A percentile compares a stretch with the other conserved stretches of the same genome.
Evolutionary conservation across 23 tunicate species (phyloP).

Genomic region (Styela clava): DNA sequence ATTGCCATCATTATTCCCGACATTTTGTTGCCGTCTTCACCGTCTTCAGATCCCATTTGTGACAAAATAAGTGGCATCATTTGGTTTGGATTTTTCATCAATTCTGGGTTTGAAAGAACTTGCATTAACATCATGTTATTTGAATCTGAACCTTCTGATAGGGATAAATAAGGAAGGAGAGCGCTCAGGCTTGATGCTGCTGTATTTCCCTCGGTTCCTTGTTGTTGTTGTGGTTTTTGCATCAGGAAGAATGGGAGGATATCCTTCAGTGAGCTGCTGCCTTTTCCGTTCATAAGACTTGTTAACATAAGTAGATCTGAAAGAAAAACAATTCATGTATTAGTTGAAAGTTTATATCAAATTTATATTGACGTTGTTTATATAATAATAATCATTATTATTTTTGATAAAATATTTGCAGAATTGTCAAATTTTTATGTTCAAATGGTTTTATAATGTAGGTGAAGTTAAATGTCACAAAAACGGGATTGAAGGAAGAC

Average conservation of each 20-base stretch:
- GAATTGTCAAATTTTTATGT: too few species aligned
- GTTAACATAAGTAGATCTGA: background rate
- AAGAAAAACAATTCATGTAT: too few species aligned
- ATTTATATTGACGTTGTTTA: too few species aligned
- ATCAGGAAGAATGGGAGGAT: background rate
- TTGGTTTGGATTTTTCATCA: conserved; percentile 15
- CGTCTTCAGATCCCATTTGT: background rate
- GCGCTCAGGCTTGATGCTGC: background rate
- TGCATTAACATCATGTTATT: conserved; percentile 18
- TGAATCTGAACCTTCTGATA: background rate
- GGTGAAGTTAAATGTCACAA: too few species aligned
- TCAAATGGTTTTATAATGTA: too few species aligned
- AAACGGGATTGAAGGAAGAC: too few species aligned
- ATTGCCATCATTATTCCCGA: background rate
- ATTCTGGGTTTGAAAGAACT: conserved; percentile 1
- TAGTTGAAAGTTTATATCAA: too few species aligned
- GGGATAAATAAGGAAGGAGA: background rate
- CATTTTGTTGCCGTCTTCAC: background rate
- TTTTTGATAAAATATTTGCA: too few species aligned
- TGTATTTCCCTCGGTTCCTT: too few species aligned
- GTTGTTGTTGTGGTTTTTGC: background rate
- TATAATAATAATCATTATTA: too few species aligned
- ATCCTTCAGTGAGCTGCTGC: background rate
- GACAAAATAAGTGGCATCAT: conserved; percentile 10
- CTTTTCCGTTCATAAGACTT: background rate